These are phyloP conservation scores for Platyrinchus mystaceus DNA, from an alignment of 2,797 vertebrate species.

Conservation along the genomic window DNA sequence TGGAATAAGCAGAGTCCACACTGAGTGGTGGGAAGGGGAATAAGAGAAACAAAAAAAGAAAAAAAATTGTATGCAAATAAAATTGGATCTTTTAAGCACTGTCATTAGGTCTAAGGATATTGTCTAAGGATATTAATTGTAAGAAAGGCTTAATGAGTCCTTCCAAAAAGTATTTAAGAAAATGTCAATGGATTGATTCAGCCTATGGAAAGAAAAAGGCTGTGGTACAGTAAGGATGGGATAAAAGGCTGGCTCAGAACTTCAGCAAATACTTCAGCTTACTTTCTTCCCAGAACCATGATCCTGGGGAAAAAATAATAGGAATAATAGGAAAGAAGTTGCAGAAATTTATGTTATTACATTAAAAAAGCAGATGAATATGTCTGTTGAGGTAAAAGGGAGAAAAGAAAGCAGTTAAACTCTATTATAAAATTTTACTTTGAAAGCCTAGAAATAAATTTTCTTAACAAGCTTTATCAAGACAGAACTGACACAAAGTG, in stretches of 20 bases:
- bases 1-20: background rate
- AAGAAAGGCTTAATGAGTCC: background rate
- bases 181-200: background rate
- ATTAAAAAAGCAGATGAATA: background rate
- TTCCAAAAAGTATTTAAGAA: background rate
- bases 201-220: background rate
- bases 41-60: background rate
- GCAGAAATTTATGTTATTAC: background rate
- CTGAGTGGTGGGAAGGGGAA: background rate
- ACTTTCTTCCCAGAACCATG: background rate
- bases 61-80: background rate
- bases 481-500: background rate
- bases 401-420: background rate
- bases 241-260: background rate
- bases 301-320: background rate
- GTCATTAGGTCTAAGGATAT: background rate
- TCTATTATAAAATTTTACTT: background rate
- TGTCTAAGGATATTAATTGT: background rate
- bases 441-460: background rate
- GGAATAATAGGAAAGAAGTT: background rate
- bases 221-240: background rate
- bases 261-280: background rate
- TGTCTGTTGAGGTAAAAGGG: background rate
- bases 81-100: background rate
- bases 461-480: background rate